Evolutionary conservation across 2,797 vertebrate species (phyloP).

Genomic region (Antrozous pallidus): DNA sequence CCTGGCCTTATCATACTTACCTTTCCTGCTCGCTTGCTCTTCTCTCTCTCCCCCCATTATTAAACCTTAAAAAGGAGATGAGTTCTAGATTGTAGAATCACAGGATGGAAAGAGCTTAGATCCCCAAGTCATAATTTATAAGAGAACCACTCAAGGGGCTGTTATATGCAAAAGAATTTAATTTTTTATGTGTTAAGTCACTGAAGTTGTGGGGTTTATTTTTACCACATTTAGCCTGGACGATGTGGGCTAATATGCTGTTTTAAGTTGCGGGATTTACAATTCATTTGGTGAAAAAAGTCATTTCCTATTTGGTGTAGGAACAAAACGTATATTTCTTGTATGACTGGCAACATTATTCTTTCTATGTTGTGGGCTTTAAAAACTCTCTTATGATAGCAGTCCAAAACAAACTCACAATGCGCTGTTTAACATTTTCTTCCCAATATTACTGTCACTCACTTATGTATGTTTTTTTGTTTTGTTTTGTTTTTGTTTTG

Average conservation of each 20-base stretch:
- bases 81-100: not conserved
- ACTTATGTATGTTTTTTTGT: not conserved
- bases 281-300: not conserved
- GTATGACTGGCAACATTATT: not conserved
- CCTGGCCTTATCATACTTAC: not conserved
- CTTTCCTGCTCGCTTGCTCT: not conserved
- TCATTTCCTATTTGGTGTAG: not conserved
- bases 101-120: not conserved
- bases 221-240: conserved; percentile 8
- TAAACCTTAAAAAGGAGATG: not conserved
- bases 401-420: not conserved
- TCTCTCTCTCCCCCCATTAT: not conserved
- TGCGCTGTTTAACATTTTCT: not conserved
- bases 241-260: not conserved
- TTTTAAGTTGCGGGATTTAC: not conserved
- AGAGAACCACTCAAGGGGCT: not conserved
- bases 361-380: not conserved
- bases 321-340: not conserved
- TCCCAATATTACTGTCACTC: not conserved
- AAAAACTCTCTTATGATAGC: not conserved
- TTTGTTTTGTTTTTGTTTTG: too few species aligned
- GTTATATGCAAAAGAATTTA: not conserved
- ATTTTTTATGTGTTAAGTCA: not conserved
- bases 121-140: not conserved
- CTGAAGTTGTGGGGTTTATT: not conserved